Evolutionary conservation across 2,797 vertebrate species (phyloP), one percentile per base, ranked within the genome.

Genomic region (Crocodylus rhombifer): DNA sequence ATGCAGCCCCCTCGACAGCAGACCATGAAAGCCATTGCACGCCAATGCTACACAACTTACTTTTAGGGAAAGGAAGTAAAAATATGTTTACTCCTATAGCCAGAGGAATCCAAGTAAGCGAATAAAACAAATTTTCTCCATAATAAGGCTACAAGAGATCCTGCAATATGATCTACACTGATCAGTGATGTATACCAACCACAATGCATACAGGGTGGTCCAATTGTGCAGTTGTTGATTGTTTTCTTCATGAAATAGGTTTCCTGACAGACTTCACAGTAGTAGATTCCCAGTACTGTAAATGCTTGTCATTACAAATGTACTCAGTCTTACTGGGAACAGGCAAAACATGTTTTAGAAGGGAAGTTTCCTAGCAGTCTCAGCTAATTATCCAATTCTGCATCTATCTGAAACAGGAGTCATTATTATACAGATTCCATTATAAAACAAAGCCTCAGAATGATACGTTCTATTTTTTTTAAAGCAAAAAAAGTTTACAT

Each of bases 361-460:
- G 42, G 42, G 42, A 10, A 51, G 42, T 51, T 51, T 51, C 42
- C 42, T 14, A 20, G 23, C 23, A 55, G 5, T 21, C 64, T 42
- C 20, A 17, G n/a, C 55, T 78, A 84, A 61, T 26, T 23, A 51
- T 33, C 3, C 13, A 57, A 26, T 25, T 77, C 61, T 28, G 5
- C 16, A 91, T 26, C 64, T 76, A 56, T 10, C 62, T 21, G 10
- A 76, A 82, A 71, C 8, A 65, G 9, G n/a, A 90, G 57, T 11
- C 36, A 64, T 0, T 67, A 67, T 33, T 0, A 11, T 67, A 89
- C 2, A 3, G 63, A 80, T 14, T 36, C 7, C 21, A 23, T 36
- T 69, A 69, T 15, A 7, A 86, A 91, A 69, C 16, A 62, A 82
- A 55, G 4, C 17, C 3, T 9, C n/a, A 30, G 17, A 58, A 14